A percentile compares a stretch with the other conserved stretches of the same genome.
Conservation (phyloP, 1,140 invertebrate genomes). For the Latrodectus geometricus region DNA sequence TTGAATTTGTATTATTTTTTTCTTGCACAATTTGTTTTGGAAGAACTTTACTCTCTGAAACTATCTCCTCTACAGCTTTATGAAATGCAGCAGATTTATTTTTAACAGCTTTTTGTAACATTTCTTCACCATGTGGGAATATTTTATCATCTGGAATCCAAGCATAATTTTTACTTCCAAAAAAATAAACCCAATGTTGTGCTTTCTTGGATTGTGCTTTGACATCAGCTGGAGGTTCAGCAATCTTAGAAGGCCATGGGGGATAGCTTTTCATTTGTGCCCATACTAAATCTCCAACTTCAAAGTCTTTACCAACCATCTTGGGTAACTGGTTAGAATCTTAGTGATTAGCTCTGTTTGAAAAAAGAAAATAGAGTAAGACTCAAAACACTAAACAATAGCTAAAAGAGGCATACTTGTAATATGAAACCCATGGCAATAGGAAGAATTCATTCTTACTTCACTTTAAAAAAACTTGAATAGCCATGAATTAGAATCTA, state of each 20-base stretch:
- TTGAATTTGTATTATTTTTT: neutral
- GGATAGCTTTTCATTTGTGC: constrained; percentile 69
- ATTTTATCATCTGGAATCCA: constrained; percentile 58
- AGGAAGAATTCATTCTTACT: too few species aligned
- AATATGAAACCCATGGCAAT: neutral
- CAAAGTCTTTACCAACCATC: constrained; percentile 37
- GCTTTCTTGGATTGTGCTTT: constrained; percentile 64
- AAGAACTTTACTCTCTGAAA: neutral
- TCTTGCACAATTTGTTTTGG: neutral
- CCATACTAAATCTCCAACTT: constrained; percentile 66
- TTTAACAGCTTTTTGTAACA: neutral
- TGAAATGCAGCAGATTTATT: constrained; percentile 1
- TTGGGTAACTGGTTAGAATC: neutral
- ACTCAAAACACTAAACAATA: neutral
- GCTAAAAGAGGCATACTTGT: neutral
- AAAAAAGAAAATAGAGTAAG: neutral
- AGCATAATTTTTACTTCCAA: constrained; percentile 87
- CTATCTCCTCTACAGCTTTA: constrained; percentile 18
- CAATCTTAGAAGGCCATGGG: constrained; percentile 67
- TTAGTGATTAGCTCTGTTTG: neutral
- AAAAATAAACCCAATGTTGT: constrained; percentile 89
- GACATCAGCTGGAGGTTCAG: constrained; percentile 68
- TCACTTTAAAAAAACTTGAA: too few species aligned
- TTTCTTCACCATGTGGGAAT: constrained; percentile 4
- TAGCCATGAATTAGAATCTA: too few species aligned